A percentile compares a stretch with the other conserved stretches of the same genome.
Conservation (phyloP, 1,140 invertebrate genomes). For the Diorhabda carinulata region DNA sequence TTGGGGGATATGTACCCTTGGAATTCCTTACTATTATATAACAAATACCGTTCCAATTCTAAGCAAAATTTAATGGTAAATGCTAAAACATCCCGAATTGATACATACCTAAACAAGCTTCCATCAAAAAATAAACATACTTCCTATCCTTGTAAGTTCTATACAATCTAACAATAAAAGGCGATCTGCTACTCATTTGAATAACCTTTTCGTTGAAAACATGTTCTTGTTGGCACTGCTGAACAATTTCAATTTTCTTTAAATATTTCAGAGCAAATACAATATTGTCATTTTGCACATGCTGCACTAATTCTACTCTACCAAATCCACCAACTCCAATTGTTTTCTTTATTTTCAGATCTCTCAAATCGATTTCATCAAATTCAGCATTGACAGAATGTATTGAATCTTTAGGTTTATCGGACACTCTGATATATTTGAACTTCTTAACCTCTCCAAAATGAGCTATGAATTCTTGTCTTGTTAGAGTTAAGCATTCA, state of each 20-base stretch:
- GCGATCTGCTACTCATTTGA: slow-evolving; percentile 68
- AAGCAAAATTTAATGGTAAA: no score
- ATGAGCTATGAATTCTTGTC: slow-evolving; percentile 54
- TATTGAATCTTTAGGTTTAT: slow-evolving; percentile 43
- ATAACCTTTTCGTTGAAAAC: slow-evolving; percentile 90
- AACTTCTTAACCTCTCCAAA: slow-evolving; percentile 44
- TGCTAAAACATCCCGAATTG: not conserved
- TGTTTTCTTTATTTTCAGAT: slow-evolving; percentile 77
- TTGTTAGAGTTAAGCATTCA: slow-evolving; percentile 84
- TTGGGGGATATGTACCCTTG: no score
- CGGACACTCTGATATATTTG: slow-evolving; percentile 22
- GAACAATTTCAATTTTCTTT: slow-evolving; percentile 89
- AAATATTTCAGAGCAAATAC: slow-evolving; percentile 88
- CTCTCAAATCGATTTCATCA: slow-evolving; percentile 66
- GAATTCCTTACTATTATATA: no score
- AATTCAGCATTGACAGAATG: slow-evolving; percentile 51
- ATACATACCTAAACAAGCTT: slow-evolving; percentile 82
- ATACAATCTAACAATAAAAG: slow-evolving; percentile 67
- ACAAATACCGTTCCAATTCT: no score
- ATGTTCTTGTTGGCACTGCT: slow-evolving; percentile 87
- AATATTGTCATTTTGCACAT: slow-evolving; percentile 57
- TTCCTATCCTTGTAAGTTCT: slow-evolving; percentile 92
- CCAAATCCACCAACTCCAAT: slow-evolving; percentile 93
- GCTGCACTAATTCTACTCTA: slow-evolving; percentile 74
- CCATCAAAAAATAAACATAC: slow-evolving; percentile 96